These are phyloP conservation scores for crab-eating macaque (Macaca fascicularis) DNA, from an alignment of 2,113 vertebrate genomes.

Conservation along the genomic window DNA sequence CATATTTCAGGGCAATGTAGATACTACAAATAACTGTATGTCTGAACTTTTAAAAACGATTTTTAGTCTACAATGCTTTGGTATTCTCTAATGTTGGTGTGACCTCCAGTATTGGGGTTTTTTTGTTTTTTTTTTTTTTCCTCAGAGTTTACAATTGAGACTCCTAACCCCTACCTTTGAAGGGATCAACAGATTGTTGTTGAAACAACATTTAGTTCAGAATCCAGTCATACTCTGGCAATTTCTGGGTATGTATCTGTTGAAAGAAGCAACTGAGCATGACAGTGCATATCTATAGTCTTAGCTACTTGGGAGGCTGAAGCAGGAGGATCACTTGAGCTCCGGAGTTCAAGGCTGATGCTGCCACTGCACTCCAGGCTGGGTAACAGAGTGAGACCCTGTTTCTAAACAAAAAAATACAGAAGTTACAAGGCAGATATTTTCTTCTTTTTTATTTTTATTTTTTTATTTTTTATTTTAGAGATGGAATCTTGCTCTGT, in stretches of 20 bases:
- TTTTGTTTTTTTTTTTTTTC: neutral
- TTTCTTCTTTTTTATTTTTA: too few species aligned
- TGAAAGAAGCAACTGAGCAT: neutral
- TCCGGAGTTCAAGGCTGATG: too few species aligned
- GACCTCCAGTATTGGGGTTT: neutral
- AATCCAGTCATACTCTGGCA: slow-evolving; percentile 86
- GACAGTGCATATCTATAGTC: too few species aligned
- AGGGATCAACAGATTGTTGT: slow-evolving; percentile 76
- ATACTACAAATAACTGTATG: neutral
- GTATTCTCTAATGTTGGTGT: accelerated
- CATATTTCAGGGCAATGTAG: neutral
- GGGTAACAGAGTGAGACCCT: too few species aligned
- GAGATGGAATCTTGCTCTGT: too few species aligned
- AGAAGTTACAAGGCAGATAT: too few species aligned
- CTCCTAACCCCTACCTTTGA: slow-evolving; percentile 70
- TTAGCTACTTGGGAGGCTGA: too few species aligned
- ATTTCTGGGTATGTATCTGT: slow-evolving; percentile 88
- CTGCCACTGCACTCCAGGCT: too few species aligned
- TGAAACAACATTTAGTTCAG: slow-evolving; percentile 78
- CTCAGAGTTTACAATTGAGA: slow-evolving; percentile 85
- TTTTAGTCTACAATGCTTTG: neutral
- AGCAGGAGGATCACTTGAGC: too few species aligned
- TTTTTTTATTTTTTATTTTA: too few species aligned
- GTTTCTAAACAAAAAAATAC: too few species aligned
- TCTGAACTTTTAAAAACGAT: neutral